Evolutionary conservation across 2,888 invertebrate genomes (phyloP).

Genomic region (Argynnis bischoffii): DNA sequence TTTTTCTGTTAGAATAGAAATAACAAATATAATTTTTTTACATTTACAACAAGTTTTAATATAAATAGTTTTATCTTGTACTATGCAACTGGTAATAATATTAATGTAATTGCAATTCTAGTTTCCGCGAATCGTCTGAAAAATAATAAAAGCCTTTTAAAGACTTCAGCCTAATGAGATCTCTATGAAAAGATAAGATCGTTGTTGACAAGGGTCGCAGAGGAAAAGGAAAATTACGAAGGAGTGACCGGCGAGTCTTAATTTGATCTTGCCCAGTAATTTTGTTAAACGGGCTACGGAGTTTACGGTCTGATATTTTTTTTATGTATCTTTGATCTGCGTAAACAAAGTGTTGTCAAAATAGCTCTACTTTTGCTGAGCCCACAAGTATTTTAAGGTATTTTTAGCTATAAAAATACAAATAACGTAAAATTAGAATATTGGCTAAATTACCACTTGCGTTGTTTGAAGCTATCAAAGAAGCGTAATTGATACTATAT

Average conservation of each 20-base stretch:
- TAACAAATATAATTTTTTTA: neutral
- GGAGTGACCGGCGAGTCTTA: slow-evolving; percentile 63
- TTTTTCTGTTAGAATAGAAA: neutral
- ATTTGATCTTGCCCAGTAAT: slow-evolving; percentile 62
- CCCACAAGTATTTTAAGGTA: neutral
- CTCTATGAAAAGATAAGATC: slow-evolving; percentile 45
- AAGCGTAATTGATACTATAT: no score
- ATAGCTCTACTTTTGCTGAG: slow-evolving; percentile 12
- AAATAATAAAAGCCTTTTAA: slow-evolving; percentile 39
- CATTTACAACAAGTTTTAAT: no score
- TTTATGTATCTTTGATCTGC: slow-evolving; percentile 46
- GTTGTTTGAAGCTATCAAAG: no score
- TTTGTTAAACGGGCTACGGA: slow-evolving; percentile 53
- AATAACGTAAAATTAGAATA: no score
- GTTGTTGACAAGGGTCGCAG: slow-evolving; percentile 68
- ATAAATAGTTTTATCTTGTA: neutral
- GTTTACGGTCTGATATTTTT: slow-evolving; percentile 50
- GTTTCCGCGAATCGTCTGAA: slow-evolving; percentile 11
- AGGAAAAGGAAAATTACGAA: slow-evolving; percentile 65
- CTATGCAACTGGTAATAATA: neutral
- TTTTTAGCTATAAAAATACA: no score
- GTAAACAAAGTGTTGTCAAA: slow-evolving; percentile 25
- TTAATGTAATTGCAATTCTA: slow-evolving; percentile 1
- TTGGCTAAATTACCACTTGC: no score
- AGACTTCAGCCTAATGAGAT: slow-evolving; percentile 64